These are phyloP conservation scores for Caenorhabditis sinica DNA, from an alignment of 2,888 invertebrate species.

Conservation along the genomic window DNA sequence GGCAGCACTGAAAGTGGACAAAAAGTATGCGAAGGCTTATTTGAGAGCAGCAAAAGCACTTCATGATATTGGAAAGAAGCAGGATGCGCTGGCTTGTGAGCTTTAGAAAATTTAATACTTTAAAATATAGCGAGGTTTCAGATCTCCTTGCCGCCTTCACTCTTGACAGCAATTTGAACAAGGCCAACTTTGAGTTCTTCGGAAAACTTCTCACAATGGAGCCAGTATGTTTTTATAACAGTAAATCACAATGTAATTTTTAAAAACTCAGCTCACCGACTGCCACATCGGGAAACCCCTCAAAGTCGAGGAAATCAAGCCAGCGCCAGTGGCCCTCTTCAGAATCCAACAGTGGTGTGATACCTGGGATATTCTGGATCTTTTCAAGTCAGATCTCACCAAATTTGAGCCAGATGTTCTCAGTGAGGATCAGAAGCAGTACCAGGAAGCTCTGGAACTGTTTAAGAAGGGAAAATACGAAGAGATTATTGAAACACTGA, in stretches of 20 bases:
- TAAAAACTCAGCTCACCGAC: conserved; percentile 28
- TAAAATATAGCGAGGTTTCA: neutral
- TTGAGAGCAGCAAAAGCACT: conserved; percentile 62
- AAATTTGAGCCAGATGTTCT: conserved; percentile 31
- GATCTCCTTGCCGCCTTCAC: conserved; percentile 63
- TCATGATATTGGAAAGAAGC: conserved; percentile 55
- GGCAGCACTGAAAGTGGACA: conserved; percentile 56
- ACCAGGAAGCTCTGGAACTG: conserved; percentile 32
- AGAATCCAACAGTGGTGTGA: conserved; percentile 65
- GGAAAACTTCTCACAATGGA: conserved; percentile 49
- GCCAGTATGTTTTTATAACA: conserved; percentile 19
- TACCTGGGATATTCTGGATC: conserved; percentile 61
- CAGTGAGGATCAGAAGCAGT: conserved; percentile 41
- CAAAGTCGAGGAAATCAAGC: conserved; percentile 31
- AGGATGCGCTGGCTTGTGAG: conserved; percentile 62
- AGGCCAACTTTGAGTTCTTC: conserved; percentile 59
- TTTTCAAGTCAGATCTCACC: conserved; percentile 57
- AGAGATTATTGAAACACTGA: conserved; percentile 8
- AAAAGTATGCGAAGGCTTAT: conserved; percentile 62
- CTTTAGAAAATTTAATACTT: neutral
- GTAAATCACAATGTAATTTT: too few relatives aligned
- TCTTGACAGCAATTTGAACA: conserved; percentile 50
- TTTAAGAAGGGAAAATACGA: conserved; percentile 59
- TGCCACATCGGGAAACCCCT: conserved; percentile 43
- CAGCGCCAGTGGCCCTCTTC: conserved; percentile 47